A percentile compares a stretch with the other conserved stretches of the same genome.
phyloP scores from a whole-genome alignment of 2,888 invertebrate genomes.

The Neelides folsomi region DNA sequence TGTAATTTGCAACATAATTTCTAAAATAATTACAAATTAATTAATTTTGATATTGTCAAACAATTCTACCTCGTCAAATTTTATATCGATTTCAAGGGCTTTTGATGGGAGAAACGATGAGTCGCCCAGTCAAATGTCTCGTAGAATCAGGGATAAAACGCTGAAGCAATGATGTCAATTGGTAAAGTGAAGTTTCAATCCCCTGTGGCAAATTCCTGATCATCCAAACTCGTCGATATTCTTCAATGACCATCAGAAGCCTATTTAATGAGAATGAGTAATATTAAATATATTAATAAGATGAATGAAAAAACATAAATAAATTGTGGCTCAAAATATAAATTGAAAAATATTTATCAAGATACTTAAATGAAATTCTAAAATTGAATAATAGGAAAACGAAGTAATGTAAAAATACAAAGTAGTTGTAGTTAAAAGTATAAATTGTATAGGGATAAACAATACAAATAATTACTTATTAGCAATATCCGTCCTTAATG shows the following conservation, averaged over 20 bases:
- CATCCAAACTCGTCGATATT: constrained; percentile 45
- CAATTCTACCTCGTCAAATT: no score
- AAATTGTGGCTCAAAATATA: background rate
- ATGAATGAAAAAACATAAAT: background rate
- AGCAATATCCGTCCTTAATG: constrained; percentile 51
- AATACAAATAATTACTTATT: constrained; percentile 41
- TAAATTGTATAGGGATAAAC: constrained; percentile 2
- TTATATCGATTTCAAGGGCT: no score
- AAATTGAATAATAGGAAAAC: background rate
- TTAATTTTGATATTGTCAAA: no score
- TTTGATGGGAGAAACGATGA: constrained; percentile 7
- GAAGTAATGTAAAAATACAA: background rate
- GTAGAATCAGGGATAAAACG: constrained; percentile 40
- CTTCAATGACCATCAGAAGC: constrained; percentile 44
- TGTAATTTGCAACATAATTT: no score
- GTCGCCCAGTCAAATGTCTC: constrained; percentile 24
- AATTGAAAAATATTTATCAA: background rate
- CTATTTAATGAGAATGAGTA: constrained; percentile 29
- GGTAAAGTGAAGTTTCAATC: constrained; percentile 41
- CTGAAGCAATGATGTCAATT: constrained; percentile 42
- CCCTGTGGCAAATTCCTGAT: constrained; percentile 44
- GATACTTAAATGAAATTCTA: background rate
- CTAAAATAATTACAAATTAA: no score
- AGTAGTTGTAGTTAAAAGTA: background rate
- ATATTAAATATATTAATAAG: background rate